Evolutionary conservation across 1,140 invertebrate species (phyloP).

Genomic region (Drosophila nigrodunni): DNA sequence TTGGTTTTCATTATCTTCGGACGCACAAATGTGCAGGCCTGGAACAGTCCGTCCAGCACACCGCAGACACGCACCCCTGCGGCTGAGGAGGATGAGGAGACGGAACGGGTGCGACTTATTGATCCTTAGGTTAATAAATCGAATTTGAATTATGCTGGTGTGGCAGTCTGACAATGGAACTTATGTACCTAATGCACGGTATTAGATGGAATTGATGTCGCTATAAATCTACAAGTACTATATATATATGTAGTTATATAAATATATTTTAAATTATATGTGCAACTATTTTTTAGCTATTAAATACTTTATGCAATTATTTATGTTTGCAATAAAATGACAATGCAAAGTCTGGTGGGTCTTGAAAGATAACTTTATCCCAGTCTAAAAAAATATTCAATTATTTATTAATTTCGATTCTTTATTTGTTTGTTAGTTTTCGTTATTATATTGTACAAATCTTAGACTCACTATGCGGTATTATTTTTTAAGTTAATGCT

Average conservation of each 20-base stretch:
- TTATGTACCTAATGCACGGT: conserved; percentile 66
- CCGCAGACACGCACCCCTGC: neutral
- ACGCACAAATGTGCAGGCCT: conserved; percentile 87
- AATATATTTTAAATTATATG: conserved; percentile 2
- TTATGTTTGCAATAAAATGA: conserved; percentile 16
- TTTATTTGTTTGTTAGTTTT: conserved; percentile 55
- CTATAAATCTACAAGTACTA: conserved; percentile 18
- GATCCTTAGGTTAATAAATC: conserved; percentile 39
- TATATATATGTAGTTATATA: conserved; percentile 21
- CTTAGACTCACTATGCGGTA: conserved; percentile 36
- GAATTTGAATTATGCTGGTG: conserved; percentile 20
- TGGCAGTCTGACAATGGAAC: conserved; percentile 54
- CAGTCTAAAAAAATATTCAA: neutral
- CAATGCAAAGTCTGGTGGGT: neutral
- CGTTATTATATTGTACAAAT: conserved; percentile 45
- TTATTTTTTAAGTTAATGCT: conserved; percentile 38
- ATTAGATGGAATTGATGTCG: conserved; percentile 49
- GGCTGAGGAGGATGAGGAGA: conserved; percentile 5
- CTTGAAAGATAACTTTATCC: no score
- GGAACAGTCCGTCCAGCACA: conserved; percentile 86
- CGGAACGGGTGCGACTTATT: conserved; percentile 61
- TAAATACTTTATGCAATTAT: conserved; percentile 45
- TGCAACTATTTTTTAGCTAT: conserved; percentile 47
- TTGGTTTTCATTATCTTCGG: conserved; percentile 89
- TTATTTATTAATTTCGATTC: conserved; percentile 22